Evolutionary conservation across 2,113 vertebrate genomes (phyloP).

Genomic region (Tragelaphus buxtoni): DNA sequence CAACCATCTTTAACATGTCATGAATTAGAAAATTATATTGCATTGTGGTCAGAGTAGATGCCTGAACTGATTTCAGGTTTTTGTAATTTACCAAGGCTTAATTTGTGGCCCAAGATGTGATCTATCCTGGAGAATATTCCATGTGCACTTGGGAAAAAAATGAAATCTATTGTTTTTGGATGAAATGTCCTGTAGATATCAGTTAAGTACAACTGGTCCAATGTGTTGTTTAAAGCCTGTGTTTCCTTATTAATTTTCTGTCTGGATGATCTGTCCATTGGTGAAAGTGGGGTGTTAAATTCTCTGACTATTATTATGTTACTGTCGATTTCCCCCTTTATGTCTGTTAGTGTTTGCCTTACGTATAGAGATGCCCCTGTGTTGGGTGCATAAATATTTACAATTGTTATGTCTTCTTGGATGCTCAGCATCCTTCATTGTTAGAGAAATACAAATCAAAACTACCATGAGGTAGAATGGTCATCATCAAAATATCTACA

Average conservation of each 20-base stretch:
- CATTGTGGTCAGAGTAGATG: not conserved
- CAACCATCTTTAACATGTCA: not conserved
- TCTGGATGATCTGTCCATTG: not conserved
- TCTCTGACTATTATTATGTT: not conserved
- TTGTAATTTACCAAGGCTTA: not conserved
- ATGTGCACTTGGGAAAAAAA: not conserved
- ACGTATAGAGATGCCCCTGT: not conserved
- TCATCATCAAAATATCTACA: not conserved
- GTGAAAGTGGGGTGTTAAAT: not conserved
- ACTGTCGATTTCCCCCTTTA: not conserved
- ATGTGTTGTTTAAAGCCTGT: not conserved
- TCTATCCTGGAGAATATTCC: not conserved
- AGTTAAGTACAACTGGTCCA: not conserved
- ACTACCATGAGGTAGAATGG: not conserved
- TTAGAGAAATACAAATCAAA: not conserved
- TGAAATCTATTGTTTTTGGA: not conserved
- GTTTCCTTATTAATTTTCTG: not conserved
- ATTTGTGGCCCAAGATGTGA: not conserved
- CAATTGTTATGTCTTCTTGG: not conserved
- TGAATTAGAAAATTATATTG: not conserved
- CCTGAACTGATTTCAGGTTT: not conserved
- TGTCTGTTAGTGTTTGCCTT: not conserved
- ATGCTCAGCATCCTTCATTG: not conserved
- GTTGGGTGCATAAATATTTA: not conserved
- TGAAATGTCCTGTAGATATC: not conserved